Evolutionary conservation across 2,113 vertebrate genomes (phyloP).

Genomic region (Spermophilus dauricus): DNA sequence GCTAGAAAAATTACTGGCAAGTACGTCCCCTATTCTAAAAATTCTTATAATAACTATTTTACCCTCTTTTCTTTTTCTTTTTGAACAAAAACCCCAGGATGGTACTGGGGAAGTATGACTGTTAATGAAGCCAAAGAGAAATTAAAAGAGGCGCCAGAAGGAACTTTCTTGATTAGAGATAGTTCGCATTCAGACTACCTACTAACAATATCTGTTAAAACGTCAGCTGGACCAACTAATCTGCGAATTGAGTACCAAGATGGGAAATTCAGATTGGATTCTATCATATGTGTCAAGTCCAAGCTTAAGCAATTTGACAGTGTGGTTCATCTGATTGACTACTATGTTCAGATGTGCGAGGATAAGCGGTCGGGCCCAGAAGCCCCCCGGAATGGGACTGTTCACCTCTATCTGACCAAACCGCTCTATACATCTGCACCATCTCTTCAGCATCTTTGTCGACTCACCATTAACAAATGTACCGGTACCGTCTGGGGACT

Average conservation of each 20-base stretch:
- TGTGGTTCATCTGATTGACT: conserved; percentile 97
- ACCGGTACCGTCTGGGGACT: conserved; percentile 92
- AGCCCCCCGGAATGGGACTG: conserved; percentile 92
- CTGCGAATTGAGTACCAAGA: conserved; percentile 96
- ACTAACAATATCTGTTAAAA: conserved; percentile 97
- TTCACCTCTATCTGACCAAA: conserved; percentile 96
- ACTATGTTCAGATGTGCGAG: conserved; percentile 95
- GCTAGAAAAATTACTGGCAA: conserved; percentile 41
- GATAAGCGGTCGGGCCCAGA: conserved; percentile 87
- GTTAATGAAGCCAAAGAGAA: conserved; percentile 97
- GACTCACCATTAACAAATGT: conserved; percentile 94
- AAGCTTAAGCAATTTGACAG: conserved; percentile 97
- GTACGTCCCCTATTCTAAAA: conserved; percentile 37
- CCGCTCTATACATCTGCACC: conserved; percentile 93
- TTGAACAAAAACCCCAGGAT: conserved; percentile 90
- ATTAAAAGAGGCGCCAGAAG: conserved; percentile 94
- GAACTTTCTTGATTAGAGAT: conserved; percentile 97
- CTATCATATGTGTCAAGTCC: conserved; percentile 95
- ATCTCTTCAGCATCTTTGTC: conserved; percentile 94
- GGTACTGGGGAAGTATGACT: conserved; percentile 98
- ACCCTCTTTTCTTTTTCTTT: conserved; percentile 78
- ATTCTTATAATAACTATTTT: conserved; percentile 66
- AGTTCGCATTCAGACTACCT: conserved; percentile 97
- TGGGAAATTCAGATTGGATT: conserved; percentile 98
- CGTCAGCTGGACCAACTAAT: conserved; percentile 97